Evolutionary conservation across 2,888 invertebrate genomes (phyloP).

Genomic region (Rhagonycha lutea): DNA sequence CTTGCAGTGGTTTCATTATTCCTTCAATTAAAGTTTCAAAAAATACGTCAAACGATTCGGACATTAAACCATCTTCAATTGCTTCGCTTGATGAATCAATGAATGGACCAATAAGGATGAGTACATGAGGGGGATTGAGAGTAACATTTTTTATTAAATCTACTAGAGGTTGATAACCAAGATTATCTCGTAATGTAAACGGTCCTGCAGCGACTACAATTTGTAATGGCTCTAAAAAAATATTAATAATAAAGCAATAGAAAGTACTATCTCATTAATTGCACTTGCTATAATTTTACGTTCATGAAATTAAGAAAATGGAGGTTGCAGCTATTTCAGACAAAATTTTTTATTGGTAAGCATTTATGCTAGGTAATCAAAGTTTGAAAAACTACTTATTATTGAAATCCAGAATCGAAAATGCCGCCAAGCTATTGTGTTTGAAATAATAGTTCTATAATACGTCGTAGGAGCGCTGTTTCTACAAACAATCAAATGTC

Average conservation of each 20-base stretch:
- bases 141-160: conserved; percentile 72
- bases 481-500: neutral
- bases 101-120: conserved; percentile 85
- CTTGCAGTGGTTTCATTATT: conserved; percentile 65
- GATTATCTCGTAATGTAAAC: conserved; percentile 76
- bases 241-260: neutral
- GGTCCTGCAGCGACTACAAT: conserved; percentile 83
- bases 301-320: neutral
- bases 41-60: conserved; percentile 72
- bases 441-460: neutral
- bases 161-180: conserved; percentile 79
- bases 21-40: conserved; percentile 74
- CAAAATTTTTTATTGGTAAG: neutral
- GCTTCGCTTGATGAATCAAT: conserved; percentile 71
- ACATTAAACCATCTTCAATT: conserved; percentile 61
- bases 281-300: neutral
- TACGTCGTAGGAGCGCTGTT: neutral
- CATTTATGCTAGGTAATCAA: too few species aligned
- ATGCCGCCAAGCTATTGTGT: neutral
- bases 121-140: conserved; percentile 74
- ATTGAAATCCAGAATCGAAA: neutral
- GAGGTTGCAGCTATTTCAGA: neutral
- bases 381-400: too few species aligned
- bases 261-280: neutral
- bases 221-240: conserved; percentile 60